Base-by-base conservation (phyloP, 2,113 vertebrate genomes). In the Hiodon alosoides region DNA sequence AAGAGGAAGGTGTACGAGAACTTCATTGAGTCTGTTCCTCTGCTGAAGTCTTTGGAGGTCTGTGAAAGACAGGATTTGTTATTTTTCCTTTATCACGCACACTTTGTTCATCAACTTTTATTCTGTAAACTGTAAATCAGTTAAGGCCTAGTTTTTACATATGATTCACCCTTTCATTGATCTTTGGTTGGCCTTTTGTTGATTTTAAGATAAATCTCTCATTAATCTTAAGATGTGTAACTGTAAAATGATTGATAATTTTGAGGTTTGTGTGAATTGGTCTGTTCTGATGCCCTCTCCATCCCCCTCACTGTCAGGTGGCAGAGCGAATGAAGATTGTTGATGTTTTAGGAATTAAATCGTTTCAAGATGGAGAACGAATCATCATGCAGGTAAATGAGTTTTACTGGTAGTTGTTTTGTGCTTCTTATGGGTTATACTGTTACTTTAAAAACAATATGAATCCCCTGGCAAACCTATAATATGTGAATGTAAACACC, bases 1-100 rank as follows among this genome's bases (percentile, higher is more conserved):
- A 99, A 98, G 89, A 96, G 96, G 86, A 98, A 83, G 91, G 94
- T 91, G 0, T 98, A 93, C 71, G 97, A 99, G 86, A 74, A 81
- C 77, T 99, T 99, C 91, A 94, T 98, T 62, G 97, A 99, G 81
- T 98, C 95, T 65, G 94, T 98, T 75, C 96, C 96, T 4, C 90
- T 99, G 79, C 94, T 99, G 77, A 98, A 98, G 80, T 98, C 95
- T 68, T 90, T 99, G 80, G 97, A 99, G 95, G 97, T 99, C 89
- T 79, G 67, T 77, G 75, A 74, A 64, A 72, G 60, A 54, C 55
- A 72, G 76, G 55, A 17, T 71, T 48, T 82, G 78, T 81, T 72
- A 83, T 70, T 66, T 14, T 31, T 4, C 0, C 31, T 31, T 31
- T 31, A 31, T 31, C 31, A 31, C 31, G 2, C 31, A 31, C 31